phyloP scores from a whole-genome alignment of 30 jellyfish, hydroid and myxozoan species.

The Aurelia sp. region DNA sequence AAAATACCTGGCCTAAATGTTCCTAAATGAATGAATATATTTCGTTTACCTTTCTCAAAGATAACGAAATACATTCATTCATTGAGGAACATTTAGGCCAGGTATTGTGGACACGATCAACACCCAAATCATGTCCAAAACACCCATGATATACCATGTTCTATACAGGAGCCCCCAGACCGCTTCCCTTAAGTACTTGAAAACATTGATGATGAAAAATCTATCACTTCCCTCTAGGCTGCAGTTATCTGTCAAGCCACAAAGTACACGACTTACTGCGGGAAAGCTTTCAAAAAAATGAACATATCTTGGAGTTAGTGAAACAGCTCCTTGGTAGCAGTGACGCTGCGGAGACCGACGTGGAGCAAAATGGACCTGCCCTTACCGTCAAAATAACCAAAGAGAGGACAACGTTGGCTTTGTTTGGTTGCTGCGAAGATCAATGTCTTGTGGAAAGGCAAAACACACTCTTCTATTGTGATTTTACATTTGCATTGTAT shows the following conservation, averaged over 20 bases:
- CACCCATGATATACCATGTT: too few relatives aligned
- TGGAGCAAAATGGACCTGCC: slow-evolving; percentile 60
- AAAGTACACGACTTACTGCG: slow-evolving; percentile 1
- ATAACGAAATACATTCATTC: too few relatives aligned
- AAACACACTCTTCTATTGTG: slow-evolving; percentile 19
- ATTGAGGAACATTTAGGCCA: too few relatives aligned
- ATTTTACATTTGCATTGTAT: slow-evolving; percentile 43
- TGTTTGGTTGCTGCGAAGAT: slow-evolving; percentile 20
- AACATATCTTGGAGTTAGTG: neutral
- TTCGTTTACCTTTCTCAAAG: too few relatives aligned
- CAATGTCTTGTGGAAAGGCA: slow-evolving; percentile 20
- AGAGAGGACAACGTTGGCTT: neutral
- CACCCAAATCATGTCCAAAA: too few relatives aligned
- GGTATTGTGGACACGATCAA: too few relatives aligned
- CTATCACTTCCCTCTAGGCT: neutral
- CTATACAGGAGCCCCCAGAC: too few relatives aligned
- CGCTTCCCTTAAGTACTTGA: too few relatives aligned
- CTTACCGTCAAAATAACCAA: slow-evolving; percentile 13
- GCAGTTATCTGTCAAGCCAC: slow-evolving; percentile 47
- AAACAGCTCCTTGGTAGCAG: neutral
- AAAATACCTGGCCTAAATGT: too few relatives aligned
- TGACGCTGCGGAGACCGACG: neutral
- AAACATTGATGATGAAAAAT: too few relatives aligned
- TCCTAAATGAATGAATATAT: too few relatives aligned
- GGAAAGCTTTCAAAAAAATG: slow-evolving; percentile 8